phyloP scores from a whole-genome alignment of 2,888 invertebrate species.

The Sceliomorpha sp. region DNA sequence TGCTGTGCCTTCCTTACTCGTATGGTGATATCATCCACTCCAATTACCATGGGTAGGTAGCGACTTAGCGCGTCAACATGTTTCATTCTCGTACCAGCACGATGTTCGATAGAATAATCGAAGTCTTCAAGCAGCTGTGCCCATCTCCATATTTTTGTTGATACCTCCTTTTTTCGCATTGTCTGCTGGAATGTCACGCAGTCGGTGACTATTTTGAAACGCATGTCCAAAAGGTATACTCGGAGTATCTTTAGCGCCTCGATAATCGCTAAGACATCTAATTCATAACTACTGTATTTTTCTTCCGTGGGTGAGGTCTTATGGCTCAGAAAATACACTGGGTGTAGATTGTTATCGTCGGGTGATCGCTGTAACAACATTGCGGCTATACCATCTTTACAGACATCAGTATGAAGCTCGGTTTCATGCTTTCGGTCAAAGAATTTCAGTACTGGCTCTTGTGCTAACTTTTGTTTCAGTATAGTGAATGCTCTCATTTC shows the following conservation, averaged over 20 bases:
- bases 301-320: conserved; percentile 8
- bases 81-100: conserved; percentile 7
- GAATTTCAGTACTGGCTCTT: conserved; percentile 11
- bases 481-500: not conserved
- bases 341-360: conserved; percentile 2
- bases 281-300: too few species aligned
- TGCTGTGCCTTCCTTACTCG: conserved; percentile 7
- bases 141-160: too few species aligned
- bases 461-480: conserved; percentile 7
- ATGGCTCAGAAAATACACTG: conserved; percentile 6
- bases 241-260: conserved; percentile 10
- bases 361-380: conserved; percentile 7
- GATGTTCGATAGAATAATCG: conserved; percentile 7
- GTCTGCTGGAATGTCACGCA: conserved; percentile 25
- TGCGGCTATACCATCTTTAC: conserved; percentile 14
- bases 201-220: conserved; percentile 34
- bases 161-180: conserved; percentile 26
- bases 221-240: conserved; percentile 18
- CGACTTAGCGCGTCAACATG: conserved; percentile 22
- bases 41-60: not conserved
- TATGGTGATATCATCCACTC: not conserved
- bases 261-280: conserved; percentile 14
- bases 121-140: conserved; percentile 15
- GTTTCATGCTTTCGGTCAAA: conserved; percentile 9
- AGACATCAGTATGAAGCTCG: conserved; percentile 18